Base-by-base conservation (phyloP, 2,888 invertebrate genomes). In the Oligia fasciuncula region DNA sequence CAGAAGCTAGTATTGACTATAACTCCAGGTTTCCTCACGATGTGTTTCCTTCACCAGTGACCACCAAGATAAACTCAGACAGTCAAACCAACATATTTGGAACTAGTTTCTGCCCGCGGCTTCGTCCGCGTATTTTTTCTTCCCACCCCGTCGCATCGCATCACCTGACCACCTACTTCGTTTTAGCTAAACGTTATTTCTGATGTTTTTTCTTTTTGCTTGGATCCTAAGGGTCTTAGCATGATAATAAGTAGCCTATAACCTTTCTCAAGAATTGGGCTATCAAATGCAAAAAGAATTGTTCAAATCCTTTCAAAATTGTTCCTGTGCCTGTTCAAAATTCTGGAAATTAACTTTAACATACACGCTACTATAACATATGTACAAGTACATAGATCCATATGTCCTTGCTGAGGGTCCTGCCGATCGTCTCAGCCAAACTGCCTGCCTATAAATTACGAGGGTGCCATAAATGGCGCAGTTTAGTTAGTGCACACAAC, bases 401-500 rank as follows among this genome's bases (percentile, higher is more conserved):
- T n/a, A 62, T 57, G 43, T 14, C 35, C 40, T 14, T 3, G 17
- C 14, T 67, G 19, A 66, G 29, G 60, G 19, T 19, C 40, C 49
- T 40, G 35, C 57, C 67, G n/a, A 75, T 65, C 23, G 79, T 69
- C 68, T 75, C 43, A 40, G 57, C 35, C 73, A 60, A 80, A 73
- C 76, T 43, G 65, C 29, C 51, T 0, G 57, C n/a, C 77, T 6
- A 84, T 84, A 81, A 85, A 75, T 75, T 51, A 77, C 54, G 6
- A 69, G 54, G 49, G 65, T n/a, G 65, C 63, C 57, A 69, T 77
- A 71, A 69, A 77, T 40, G 80, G 35, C 40, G 29, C 77, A 72
- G 73, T 77, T 77, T 72, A 72, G 62, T 77, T 72, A 72, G 62
- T 77, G 73, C 81, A 84, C 81, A 77, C 80, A 74, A 81, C 81